phyloP scores from a whole-genome alignment of 2,888 invertebrate genomes.

The Empis livida region DNA sequence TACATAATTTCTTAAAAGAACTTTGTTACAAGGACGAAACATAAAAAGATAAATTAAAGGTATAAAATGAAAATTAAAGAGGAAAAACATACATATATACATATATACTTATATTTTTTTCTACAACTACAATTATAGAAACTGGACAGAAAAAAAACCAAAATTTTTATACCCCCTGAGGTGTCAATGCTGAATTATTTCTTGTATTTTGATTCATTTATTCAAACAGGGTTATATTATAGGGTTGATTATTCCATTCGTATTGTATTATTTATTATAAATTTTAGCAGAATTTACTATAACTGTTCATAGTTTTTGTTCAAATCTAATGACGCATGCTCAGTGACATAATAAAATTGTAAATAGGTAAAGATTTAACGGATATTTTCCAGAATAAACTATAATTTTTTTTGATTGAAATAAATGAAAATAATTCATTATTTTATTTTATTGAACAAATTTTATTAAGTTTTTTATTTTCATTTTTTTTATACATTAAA shows the following conservation, averaged over 20 bases:
- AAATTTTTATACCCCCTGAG: slow-evolving; percentile 12
- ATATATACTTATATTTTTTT: no score
- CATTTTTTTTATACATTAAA: no score
- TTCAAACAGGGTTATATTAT: slow-evolving; percentile 8
- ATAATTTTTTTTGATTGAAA: background rate
- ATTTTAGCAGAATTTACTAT: background rate
- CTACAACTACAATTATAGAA: background rate
- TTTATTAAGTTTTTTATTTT: no score
- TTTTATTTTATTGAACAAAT: no score
- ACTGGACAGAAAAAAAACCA: background rate
- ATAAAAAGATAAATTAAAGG: no score
- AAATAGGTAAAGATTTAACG: background rate
- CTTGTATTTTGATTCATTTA: slow-evolving; percentile 11
- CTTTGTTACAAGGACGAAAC: no score
- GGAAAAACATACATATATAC: no score
- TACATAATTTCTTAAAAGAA: no score
- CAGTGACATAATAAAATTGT: background rate
- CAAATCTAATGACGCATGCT: slow-evolving; percentile 10
- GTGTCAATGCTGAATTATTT: slow-evolving; percentile 15
- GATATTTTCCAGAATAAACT: background rate
- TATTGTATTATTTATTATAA: background rate
- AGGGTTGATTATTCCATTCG: no score
- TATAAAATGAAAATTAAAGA: no score
- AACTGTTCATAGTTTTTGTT: slow-evolving; percentile 5
- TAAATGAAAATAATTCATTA: no score